phyloP scores from a whole-genome alignment of 2,797 vertebrate species.

The Takifugu rubripes region DNA sequence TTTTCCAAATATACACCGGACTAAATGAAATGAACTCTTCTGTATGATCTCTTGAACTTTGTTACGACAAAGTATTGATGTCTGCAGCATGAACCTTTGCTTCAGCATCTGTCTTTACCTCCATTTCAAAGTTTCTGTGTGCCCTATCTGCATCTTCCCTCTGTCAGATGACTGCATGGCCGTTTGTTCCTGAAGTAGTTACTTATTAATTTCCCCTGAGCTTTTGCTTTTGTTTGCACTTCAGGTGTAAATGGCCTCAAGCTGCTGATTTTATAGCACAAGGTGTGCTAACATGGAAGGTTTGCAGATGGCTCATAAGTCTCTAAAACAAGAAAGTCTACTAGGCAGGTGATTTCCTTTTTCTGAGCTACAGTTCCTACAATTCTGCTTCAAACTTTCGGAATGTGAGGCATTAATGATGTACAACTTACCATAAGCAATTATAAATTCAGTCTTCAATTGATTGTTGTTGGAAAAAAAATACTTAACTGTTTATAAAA shows the following conservation, averaged over 20 bases:
- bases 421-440: too few species aligned
- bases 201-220: slow-evolving; percentile 4
- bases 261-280: background rate
- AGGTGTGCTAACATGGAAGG: background rate
- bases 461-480: too few species aligned
- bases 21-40: too few species aligned
- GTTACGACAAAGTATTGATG: background rate
- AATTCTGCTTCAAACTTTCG: too few species aligned
- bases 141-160: too few species aligned
- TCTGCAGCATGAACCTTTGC: background rate
- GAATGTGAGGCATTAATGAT: too few species aligned
- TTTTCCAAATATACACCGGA: too few species aligned
- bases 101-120: background rate
- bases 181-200: background rate
- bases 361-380: too few species aligned
- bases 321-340: slow-evolving; percentile 13
- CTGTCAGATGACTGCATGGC: background rate
- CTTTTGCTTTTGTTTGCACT: slow-evolving; percentile 1
- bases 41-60: background rate
- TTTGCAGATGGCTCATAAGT: slow-evolving; percentile 1
- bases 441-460: too few species aligned
- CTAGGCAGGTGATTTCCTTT: background rate
- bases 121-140: too few species aligned
- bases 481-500: too few species aligned
- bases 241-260: background rate